Evolutionary conservation across 2,797 vertebrate species (phyloP), one percentile per base, ranked within the genome.

Genomic region (Pteropus rufus): DNA sequence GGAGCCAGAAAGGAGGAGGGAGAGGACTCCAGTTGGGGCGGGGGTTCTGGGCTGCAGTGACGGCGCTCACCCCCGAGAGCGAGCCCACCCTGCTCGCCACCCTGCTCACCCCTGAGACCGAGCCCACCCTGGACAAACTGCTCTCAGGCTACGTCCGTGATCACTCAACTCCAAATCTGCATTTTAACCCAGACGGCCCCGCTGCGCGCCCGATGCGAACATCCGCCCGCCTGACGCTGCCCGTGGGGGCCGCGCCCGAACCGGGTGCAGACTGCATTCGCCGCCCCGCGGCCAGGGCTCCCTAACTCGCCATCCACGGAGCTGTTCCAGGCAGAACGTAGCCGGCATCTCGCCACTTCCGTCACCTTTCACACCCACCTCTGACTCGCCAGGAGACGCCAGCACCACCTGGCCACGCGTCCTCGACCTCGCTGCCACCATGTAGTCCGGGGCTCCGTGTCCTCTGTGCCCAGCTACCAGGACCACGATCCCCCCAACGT

Each of bases 401-500:
- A 54, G 62, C 1, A 2, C 18, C 56, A 54, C 7, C 19, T 41
- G 0, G 1, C 31, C 24, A 14, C 46, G 46, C 10, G 46, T 1
- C 46, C 46, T 12, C 70, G 4, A 0, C 52, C 36, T 67, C 34
- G 7, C 52, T 18, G 39, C 4, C 41, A 14, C 9, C 15, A 24
- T 1, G 10, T 18, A 24, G 2, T 19, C 14, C 36, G 16, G 1
- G n/a, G 10, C 11, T 5, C 24, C 6, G 0, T 0, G 10, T 31
- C 24, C 64, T 67, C 72, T 2, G 3, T 2, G 18, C 15, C 60
- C 4, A 54, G 18, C 24, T 23, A 12, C n/a, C n/a, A 60, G 44
- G 11, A 26, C 52, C 15, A 3, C n/a, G 5, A 31, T 1, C 7
- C 10, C 7, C 2, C 14, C 15, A 16, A 41, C 10, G 7, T 34